Evolutionary conservation across 2,113 vertebrate genomes (phyloP).

Genomic region (Tetrao urogallus): DNA sequence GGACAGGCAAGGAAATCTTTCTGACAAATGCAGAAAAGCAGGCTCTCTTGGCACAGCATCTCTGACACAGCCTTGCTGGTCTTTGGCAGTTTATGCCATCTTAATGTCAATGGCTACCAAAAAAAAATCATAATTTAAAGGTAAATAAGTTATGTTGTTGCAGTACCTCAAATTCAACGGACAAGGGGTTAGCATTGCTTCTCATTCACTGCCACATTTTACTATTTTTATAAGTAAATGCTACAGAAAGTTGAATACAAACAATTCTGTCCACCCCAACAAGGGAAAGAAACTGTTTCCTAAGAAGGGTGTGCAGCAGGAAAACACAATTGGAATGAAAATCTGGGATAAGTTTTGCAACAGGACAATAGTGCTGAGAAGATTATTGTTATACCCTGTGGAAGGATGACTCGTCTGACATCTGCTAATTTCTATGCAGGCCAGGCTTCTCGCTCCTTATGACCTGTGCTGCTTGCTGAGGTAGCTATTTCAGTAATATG

Average conservation of each 20-base stretch:
- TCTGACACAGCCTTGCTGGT: not conserved
- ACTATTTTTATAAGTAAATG: not conserved
- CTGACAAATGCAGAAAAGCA: not conserved
- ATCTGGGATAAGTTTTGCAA: not conserved
- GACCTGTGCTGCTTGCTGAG: not conserved
- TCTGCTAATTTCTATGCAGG: not conserved
- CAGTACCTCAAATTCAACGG: not conserved
- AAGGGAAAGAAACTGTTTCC: not conserved
- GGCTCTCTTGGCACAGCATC: not conserved
- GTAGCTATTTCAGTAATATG: not conserved
- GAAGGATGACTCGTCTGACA: not conserved
- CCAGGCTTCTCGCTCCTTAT: not conserved
- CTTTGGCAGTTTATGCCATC: not conserved
- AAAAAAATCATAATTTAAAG: not conserved
- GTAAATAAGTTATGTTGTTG: not conserved
- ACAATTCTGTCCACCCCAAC: not conserved
- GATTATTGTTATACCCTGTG: rapidly evolving
- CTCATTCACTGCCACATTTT: not conserved
- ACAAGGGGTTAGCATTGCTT: not conserved
- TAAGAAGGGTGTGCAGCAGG: not conserved
- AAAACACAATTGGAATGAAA: not conserved
- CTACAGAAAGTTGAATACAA: not conserved
- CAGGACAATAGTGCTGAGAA: not conserved
- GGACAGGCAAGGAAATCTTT: not conserved
- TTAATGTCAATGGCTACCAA: not conserved